Conservation (phyloP, 2,113 vertebrate species). For the Pteropus alecto region DNA sequence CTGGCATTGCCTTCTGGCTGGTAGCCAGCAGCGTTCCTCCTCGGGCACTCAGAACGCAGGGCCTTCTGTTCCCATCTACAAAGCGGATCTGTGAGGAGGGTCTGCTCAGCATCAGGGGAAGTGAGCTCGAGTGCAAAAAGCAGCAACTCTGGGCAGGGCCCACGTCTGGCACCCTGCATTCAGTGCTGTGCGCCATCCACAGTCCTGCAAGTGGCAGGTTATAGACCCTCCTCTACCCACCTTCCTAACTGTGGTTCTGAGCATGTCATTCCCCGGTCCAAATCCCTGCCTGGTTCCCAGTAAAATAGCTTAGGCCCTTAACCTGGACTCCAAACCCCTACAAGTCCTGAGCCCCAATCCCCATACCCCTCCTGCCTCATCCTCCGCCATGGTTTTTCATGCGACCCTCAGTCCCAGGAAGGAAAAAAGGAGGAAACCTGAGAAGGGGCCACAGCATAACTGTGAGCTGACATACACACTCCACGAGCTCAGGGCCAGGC, state of each 20-base stretch:
- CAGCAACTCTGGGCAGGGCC: accelerated
- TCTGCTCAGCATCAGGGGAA: background rate
- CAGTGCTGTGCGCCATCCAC: accelerated
- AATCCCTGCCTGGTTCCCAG: background rate
- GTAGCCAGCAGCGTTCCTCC: background rate
- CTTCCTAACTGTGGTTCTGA: background rate
- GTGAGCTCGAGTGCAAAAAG: accelerated
- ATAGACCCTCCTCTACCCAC: background rate
- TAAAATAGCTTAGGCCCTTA: background rate
- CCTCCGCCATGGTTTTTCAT: background rate
- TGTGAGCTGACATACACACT: background rate
- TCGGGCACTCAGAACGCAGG: accelerated
- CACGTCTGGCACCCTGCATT: accelerated
- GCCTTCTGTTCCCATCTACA: background rate
- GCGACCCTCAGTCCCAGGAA: background rate
- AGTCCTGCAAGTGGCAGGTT: background rate
- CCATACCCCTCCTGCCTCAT: background rate
- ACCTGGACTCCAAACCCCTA: too few species aligned
- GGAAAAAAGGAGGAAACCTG: accelerated
- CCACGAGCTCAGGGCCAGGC: background rate
- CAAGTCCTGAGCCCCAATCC: background rate
- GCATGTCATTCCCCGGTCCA: accelerated
- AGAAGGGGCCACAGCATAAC: background rate
- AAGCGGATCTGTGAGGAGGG: background rate
- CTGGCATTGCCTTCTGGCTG: background rate